Percentiles rank a stretch among this genome's conserved stretches.
Conservation (phyloP, 1,140 invertebrate genomes). For the Lasaia peninsularis region DNA sequence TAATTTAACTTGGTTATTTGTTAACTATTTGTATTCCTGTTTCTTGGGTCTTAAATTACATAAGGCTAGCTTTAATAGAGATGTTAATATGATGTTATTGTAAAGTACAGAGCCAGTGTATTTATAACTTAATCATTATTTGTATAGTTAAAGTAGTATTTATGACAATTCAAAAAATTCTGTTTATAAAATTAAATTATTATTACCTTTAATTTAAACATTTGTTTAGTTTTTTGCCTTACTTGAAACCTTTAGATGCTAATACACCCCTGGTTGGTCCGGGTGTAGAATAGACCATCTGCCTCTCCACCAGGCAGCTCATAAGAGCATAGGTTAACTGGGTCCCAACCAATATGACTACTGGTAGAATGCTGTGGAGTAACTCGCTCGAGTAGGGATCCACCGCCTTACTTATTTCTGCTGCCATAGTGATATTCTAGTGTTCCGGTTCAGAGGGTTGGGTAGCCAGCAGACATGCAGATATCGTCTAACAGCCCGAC, state of each 20-base stretch:
- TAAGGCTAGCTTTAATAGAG: slow-evolving; percentile 71
- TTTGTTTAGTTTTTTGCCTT: slow-evolving; percentile 28
- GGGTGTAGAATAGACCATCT: no score
- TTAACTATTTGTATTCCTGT: slow-evolving; percentile 75
- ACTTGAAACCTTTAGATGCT: neutral
- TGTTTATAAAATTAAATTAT: slow-evolving; percentile 74
- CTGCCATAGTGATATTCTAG: no score
- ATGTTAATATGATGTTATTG: slow-evolving; percentile 66
- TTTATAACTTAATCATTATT: slow-evolving; percentile 74
- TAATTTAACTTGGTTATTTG: slow-evolving; percentile 66
- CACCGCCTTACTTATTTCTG: no score
- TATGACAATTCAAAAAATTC: slow-evolving; percentile 64
- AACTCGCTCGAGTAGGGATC: no score
- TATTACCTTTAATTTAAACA: slow-evolving; percentile 51
- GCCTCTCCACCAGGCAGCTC: no score
- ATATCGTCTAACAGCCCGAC: no score
- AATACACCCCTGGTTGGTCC: no score
- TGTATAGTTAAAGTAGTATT: slow-evolving; percentile 75
- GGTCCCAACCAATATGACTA: no score
- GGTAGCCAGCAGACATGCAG: no score
- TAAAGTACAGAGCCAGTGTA: slow-evolving; percentile 73
- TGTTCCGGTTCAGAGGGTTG: no score
- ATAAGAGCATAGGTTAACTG: no score
- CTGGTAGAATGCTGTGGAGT: no score
- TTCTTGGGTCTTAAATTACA: slow-evolving; percentile 61